Percentiles rank a stretch among this genome's conserved stretches.
phyloP scores from a whole-genome alignment of 2,888 invertebrate genomes.

The Drosophila melanosoma region DNA sequence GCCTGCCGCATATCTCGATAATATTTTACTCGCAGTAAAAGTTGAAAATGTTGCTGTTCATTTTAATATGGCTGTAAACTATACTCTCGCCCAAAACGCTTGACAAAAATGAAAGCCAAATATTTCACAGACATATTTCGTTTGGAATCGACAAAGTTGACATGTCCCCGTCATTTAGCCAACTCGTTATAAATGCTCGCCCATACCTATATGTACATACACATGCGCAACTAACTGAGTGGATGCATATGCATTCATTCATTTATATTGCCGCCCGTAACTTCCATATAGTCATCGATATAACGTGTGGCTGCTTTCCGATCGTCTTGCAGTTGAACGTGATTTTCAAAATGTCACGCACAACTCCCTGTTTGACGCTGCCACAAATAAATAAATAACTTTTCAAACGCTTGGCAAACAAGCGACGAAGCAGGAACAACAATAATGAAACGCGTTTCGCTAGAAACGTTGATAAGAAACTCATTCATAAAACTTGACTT shows the following conservation, averaged over 20 bases:
- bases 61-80: slow-evolving; percentile 20
- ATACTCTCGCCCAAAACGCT: slow-evolving; percentile 27
- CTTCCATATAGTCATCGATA: slow-evolving; percentile 52
- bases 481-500: slow-evolving; percentile 64
- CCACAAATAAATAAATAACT: slow-evolving; percentile 30
- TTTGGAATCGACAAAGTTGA: slow-evolving; percentile 12
- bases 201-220: slow-evolving; percentile 9
- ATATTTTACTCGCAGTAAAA: slow-evolving; percentile 64
- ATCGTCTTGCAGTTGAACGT: slow-evolving; percentile 75
- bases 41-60: slow-evolving; percentile 52
- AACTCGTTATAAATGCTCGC: slow-evolving; percentile 55
- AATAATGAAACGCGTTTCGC: slow-evolving; percentile 48
- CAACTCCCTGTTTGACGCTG: slow-evolving; percentile 25
- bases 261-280: slow-evolving; percentile 33
- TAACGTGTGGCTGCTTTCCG: slow-evolving; percentile 40
- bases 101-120: slow-evolving; percentile 44
- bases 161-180: slow-evolving; percentile 54
- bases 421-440: slow-evolving; percentile 4
- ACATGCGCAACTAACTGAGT: neutral
- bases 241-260: slow-evolving; percentile 1
- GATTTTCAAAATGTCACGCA: slow-evolving; percentile 82
- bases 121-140: slow-evolving; percentile 29
- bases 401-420: slow-evolving; percentile 9
- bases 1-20: slow-evolving; percentile 53
- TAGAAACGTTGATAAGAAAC: slow-evolving; percentile 54